These are phyloP conservation scores for Laterallus jamaicensis DNA, from an alignment of 2,113 vertebrate species.

Conservation along the genomic window DNA sequence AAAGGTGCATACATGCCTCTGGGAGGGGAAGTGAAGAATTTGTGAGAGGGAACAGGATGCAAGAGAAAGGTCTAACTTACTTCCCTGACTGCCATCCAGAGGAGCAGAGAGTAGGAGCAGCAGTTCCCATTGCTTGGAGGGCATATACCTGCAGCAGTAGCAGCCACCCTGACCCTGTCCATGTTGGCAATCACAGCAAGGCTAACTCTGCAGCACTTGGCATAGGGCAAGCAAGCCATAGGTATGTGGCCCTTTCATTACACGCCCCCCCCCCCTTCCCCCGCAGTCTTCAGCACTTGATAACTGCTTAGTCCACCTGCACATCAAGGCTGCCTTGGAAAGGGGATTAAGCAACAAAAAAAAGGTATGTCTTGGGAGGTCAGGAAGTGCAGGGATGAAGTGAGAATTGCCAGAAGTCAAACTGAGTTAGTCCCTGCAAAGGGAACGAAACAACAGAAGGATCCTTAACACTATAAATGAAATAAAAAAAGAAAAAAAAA, in stretches of 20 bases:
- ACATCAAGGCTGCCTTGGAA: neutral
- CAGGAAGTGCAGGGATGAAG: conserved; percentile 49
- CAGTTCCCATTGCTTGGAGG: neutral
- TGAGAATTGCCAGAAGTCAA: conserved; percentile 44
- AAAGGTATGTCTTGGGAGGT: conserved; percentile 40
- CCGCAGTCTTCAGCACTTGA: neutral
- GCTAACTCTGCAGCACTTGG: neutral
- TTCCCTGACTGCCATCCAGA: neutral
- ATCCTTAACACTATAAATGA: neutral
- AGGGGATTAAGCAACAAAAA: conserved; percentile 38
- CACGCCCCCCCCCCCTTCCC: neutral
- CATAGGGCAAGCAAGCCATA: neutral
- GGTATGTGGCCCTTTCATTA: neutral
- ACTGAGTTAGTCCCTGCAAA: conserved; percentile 43
- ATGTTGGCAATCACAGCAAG: neutral
- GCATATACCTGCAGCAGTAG: neutral
- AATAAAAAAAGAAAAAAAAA: no score
- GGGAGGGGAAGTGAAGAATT: neutral
- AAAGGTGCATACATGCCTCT: neutral
- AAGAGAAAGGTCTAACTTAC: neutral
- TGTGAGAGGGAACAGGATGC: neutral
- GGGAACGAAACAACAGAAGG: conserved; percentile 29
- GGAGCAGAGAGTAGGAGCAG: neutral
- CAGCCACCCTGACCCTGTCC: neutral
- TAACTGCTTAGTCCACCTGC: conserved; percentile 3